These are phyloP conservation scores for Cheilosia grossa DNA, from an alignment of 2,888 invertebrate species.

Conservation along the genomic window DNA sequence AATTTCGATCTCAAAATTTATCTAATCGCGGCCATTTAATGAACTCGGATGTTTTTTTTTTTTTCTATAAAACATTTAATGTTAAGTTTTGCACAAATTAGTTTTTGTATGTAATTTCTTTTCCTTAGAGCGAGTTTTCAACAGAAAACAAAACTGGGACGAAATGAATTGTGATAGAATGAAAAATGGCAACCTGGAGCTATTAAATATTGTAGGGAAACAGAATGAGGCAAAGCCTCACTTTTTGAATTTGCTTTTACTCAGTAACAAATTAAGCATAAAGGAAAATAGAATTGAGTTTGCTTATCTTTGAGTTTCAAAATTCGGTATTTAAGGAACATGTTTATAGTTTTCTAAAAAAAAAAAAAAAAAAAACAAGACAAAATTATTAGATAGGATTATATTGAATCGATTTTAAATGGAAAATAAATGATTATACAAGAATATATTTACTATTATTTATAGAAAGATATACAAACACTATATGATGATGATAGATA, in stretches of 20 bases:
- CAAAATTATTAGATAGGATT: conserved; percentile 63
- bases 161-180: conserved; percentile 72
- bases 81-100: conserved; percentile 24
- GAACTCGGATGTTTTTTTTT: conserved; percentile 19
- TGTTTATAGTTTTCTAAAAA: conserved; percentile 24
- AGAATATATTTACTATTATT: conserved; percentile 70
- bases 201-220: conserved; percentile 54
- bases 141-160: conserved; percentile 55
- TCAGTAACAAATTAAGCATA: too few relatives aligned
- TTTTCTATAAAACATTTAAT: conserved; percentile 8
- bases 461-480: conserved; percentile 68
- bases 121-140: conserved; percentile 62
- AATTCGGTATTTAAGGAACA: conserved; percentile 5
- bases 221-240: conserved; percentile 59
- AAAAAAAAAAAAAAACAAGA: too few relatives aligned
- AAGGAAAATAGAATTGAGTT: conserved; percentile 21
- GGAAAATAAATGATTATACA: conserved; percentile 53
- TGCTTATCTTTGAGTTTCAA: conserved; percentile 13
- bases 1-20: conserved; percentile 69
- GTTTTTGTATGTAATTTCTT: neutral
- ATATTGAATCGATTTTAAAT: conserved; percentile 68
- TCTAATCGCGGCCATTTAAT: conserved; percentile 53
- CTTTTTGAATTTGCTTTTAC: neutral
- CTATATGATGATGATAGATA: conserved; percentile 54
- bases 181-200: conserved; percentile 46